phyloP scores from a whole-genome alignment of 2,888 invertebrate species.

The Lasioglossum figueresi region DNA sequence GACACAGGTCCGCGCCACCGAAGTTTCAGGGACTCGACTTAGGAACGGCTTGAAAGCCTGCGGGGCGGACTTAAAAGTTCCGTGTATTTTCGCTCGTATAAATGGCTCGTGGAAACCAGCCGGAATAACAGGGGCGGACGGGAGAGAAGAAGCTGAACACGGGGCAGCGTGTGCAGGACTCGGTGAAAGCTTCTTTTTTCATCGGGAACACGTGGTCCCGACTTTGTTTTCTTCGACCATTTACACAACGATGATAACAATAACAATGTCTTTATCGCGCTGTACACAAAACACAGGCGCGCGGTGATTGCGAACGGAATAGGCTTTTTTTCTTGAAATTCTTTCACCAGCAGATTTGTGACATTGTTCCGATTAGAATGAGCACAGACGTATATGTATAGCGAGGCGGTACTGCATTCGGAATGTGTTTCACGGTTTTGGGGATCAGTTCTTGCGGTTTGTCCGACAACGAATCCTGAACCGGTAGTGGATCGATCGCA shows the following conservation, averaged over 20 bases:
- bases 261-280: background rate
- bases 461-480: background rate
- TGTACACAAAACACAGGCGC: background rate
- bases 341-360: too few relatives aligned
- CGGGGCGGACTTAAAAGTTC: slow-evolving; percentile 25
- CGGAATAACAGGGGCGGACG: slow-evolving; percentile 19
- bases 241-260: background rate
- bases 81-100: slow-evolving; percentile 24
- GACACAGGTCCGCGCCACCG: background rate
- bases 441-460: background rate
- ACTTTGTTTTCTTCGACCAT: background rate
- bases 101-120: slow-evolving; percentile 23
- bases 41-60: slow-evolving; percentile 14
- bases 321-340: too few relatives aligned
- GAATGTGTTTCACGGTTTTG: background rate
- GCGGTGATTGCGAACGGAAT: background rate
- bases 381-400: too few relatives aligned
- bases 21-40: background rate
- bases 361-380: too few relatives aligned
- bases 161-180: background rate
- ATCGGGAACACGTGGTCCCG: background rate
- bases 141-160: background rate
- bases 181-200: background rate
- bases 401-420: too few relatives aligned
- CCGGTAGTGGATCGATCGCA: background rate